These are phyloP conservation scores for Rhabdornis inornatus DNA, from an alignment of 2,113 vertebrate genomes.

Conservation along the genomic window DNA sequence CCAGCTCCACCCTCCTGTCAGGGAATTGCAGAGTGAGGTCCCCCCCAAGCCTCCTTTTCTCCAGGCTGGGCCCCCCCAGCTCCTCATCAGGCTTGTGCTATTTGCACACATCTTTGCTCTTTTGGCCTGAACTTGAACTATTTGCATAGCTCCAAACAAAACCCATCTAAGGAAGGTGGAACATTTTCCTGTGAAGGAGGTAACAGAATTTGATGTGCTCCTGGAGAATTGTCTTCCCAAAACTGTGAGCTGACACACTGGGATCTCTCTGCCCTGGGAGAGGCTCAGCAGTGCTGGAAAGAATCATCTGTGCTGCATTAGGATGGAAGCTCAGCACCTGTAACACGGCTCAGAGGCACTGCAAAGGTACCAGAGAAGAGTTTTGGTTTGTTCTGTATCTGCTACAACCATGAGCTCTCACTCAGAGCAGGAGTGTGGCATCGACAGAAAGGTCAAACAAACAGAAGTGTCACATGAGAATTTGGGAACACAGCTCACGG, in stretches of 20 bases:
- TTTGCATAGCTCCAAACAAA: background rate
- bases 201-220: background rate
- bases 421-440: accelerated
- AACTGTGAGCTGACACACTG: accelerated
- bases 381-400: background rate
- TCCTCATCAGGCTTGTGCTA: background rate
- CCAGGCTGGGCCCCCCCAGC: background rate
- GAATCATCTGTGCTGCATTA: accelerated
- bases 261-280: background rate
- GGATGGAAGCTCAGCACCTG: background rate
- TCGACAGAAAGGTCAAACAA: background rate
- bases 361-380: background rate
- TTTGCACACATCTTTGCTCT: background rate
- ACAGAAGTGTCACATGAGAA: accelerated
- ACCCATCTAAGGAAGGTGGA: background rate
- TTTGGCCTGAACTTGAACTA: background rate
- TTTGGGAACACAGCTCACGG: background rate
- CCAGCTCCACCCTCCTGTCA: background rate
- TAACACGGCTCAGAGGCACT: background rate
- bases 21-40: background rate
- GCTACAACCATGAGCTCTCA: background rate
- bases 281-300: background rate
- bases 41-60: background rate
- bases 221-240: background rate
- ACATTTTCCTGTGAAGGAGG: background rate